Percentiles rank a stretch among this genome's conserved stretches.
phyloP scores from a whole-genome alignment of 2,797 vertebrate genomes.

The Gallirallus australis region DNA sequence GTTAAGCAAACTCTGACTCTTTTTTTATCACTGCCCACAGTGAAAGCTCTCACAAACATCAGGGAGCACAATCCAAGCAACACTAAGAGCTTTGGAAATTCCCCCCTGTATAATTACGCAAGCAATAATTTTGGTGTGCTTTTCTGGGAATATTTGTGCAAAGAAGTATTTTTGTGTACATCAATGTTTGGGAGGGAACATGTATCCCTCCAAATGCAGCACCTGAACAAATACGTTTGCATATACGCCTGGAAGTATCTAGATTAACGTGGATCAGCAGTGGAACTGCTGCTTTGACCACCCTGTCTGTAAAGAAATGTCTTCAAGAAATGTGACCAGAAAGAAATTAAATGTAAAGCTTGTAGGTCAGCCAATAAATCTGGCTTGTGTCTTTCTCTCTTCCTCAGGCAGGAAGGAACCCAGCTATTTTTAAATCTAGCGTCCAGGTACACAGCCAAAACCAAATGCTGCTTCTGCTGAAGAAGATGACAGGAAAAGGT shows the following conservation, averaged over 20 bases:
- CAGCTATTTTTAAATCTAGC: conserved; percentile 43
- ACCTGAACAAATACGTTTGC: not conserved
- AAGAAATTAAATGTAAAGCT: conserved; percentile 26
- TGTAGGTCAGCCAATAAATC: conserved; percentile 50
- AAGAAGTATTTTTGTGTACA: not conserved
- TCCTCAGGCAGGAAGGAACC: conserved; percentile 49
- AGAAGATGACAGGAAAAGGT: conserved; percentile 7
- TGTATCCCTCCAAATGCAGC: not conserved
- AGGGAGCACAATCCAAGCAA: not conserved
- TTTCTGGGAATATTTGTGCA: not conserved
- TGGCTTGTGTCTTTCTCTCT: conserved; percentile 33
- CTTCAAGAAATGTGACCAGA: conserved; percentile 13
- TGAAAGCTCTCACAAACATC: not conserved
- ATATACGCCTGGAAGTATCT: not conserved
- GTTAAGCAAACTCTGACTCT: not conserved
- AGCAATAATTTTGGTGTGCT: not conserved
- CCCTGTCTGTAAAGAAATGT: not conserved
- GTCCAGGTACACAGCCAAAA: conserved; percentile 57
- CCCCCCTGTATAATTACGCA: not conserved
- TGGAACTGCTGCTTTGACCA: conserved; percentile 14
- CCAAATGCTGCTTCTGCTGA: not conserved
- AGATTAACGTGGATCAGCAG: not conserved
- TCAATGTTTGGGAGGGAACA: not conserved
- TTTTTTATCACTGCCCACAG: not conserved
- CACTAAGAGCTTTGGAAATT: not conserved